Percentiles rank a stretch among this genome's conserved stretches.
phyloP scores from a whole-genome alignment of 2,113 vertebrate species.

The Tetrax tetrax region DNA sequence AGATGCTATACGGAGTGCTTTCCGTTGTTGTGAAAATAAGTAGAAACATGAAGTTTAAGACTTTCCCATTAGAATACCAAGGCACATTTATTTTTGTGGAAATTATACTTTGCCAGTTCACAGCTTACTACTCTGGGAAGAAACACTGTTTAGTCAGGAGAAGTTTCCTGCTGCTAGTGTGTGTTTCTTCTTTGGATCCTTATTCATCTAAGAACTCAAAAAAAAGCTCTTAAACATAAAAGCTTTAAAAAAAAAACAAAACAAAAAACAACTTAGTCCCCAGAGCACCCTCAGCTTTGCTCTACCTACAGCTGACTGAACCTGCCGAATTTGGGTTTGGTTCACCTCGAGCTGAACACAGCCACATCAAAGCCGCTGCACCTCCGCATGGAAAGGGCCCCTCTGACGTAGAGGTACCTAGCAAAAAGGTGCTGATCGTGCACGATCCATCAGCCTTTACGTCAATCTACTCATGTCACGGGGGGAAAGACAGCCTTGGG shows the following conservation, averaged over 20 bases:
- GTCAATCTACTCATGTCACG: neutral
- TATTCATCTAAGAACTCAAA: constrained; percentile 61
- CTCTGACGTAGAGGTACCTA: neutral
- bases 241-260: constrained; percentile 50
- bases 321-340: neutral
- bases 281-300: neutral
- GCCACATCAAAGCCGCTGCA: constrained; percentile 63
- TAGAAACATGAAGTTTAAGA: neutral
- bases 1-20: neutral
- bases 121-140: constrained; percentile 45
- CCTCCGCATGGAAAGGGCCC: neutral
- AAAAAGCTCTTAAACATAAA: constrained; percentile 44
- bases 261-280: neutral
- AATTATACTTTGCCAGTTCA: neutral
- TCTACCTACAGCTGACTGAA: constrained; percentile 15
- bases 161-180: constrained; percentile 45
- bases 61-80: neutral
- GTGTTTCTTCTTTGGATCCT: constrained; percentile 63
- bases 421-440: constrained; percentile 46
- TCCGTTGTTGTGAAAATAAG: neutral
- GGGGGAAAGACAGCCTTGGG: neutral
- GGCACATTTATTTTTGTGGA: neutral
- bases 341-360: neutral
- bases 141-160: constrained; percentile 33
- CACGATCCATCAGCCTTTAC: constrained; percentile 30